These are phyloP conservation scores for Meganola albula DNA, from an alignment of 2,888 invertebrate genomes.

Conservation along the genomic window DNA sequence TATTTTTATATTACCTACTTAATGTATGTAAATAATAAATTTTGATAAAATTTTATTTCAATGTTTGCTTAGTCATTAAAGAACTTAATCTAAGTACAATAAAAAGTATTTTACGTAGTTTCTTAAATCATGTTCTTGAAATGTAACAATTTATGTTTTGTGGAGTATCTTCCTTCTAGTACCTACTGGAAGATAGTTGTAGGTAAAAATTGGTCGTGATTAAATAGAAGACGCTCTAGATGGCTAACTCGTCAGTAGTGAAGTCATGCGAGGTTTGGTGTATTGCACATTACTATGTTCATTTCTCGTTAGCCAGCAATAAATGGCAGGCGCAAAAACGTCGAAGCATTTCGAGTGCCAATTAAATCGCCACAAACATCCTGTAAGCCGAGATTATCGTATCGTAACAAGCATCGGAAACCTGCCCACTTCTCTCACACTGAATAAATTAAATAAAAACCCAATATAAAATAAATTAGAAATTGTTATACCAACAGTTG, in stretches of 20 bases:
- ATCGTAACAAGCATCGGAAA: constrained; percentile 70
- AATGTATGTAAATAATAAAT: no score
- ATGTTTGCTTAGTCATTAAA: no score
- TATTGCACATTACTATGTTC: constrained; percentile 40
- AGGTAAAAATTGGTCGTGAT: no score
- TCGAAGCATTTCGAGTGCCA: constrained; percentile 66
- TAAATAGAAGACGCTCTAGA: constrained; percentile 14
- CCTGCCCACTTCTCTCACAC: constrained; percentile 67
- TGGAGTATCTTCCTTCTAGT: no score
- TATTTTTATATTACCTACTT: constrained; percentile 15
- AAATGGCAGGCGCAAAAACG: constrained; percentile 57
- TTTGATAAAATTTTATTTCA: no score
- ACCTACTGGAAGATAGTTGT: no score
- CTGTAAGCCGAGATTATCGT: constrained; percentile 74
- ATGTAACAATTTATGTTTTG: no score
- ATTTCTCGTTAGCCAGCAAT: constrained; percentile 53
- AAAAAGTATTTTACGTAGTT: no score
- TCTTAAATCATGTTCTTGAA: no score
- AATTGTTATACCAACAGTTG: constrained; percentile 39
- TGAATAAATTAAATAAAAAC: constrained; percentile 74
- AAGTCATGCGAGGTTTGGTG: constrained; percentile 29
- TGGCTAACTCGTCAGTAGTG: constrained; percentile 23
- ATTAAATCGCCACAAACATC: constrained; percentile 72
- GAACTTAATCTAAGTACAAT: no score
- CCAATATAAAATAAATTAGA: constrained; percentile 70